These are phyloP conservation scores for Leptopilina boulardi DNA, from an alignment of 1,140 invertebrate genomes.

Conservation along the genomic window DNA sequence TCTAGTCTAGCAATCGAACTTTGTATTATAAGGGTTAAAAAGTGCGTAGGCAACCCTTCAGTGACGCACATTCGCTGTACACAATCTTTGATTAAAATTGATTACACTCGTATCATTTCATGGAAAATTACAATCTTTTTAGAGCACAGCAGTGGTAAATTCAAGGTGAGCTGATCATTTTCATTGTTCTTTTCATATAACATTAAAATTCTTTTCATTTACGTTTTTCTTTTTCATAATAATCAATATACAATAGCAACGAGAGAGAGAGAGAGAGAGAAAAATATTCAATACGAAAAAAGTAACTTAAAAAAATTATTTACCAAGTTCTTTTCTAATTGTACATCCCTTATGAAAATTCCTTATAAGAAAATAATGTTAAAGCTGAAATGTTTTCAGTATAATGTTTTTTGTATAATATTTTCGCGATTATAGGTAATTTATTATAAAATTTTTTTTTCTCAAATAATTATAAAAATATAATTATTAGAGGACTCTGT, in stretches of 20 bases:
- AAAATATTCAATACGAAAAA: too few species aligned
- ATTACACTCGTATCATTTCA: slow-evolving; percentile 4
- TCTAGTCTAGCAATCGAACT: neutral
- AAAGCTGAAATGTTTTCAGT: too few species aligned
- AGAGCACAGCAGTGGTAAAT: neutral
- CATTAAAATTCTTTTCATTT: neutral
- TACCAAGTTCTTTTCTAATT: too few species aligned
- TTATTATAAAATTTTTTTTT: too few species aligned
- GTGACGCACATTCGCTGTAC: slow-evolving; percentile 1
- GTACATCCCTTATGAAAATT: too few species aligned
- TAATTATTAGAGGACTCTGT: too few species aligned
- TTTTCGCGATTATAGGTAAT: too few species aligned
- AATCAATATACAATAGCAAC: neutral
- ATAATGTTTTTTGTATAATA: too few species aligned
- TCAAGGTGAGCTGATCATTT: slow-evolving; percentile 6
- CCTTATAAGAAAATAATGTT: too few species aligned
- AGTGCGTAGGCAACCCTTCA: slow-evolving; percentile 3
- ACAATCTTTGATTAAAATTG: slow-evolving; percentile 5
- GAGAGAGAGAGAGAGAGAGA: too few species aligned
- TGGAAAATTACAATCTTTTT: neutral
- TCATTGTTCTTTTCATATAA: neutral
- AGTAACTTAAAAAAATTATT: too few species aligned
- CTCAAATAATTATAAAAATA: too few species aligned
- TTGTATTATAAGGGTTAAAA: neutral
- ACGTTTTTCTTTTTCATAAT: neutral